phyloP scores from a whole-genome alignment of 2,797 vertebrate species.

The Gallinago solitaria region DNA sequence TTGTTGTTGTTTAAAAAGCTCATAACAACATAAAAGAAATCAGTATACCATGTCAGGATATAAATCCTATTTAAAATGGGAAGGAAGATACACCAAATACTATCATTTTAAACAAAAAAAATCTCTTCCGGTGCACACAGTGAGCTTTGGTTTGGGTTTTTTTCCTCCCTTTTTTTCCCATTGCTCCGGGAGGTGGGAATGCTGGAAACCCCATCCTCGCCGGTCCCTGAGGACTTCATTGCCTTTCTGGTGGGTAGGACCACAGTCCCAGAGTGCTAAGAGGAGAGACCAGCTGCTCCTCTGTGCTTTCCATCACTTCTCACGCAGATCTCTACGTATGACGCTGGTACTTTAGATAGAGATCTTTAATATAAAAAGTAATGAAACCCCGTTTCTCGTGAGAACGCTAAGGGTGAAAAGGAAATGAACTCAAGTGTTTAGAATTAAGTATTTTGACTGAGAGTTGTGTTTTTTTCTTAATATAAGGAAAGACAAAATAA shows the following conservation, averaged over 20 bases:
- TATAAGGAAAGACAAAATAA: neutral
- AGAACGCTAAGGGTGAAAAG: neutral
- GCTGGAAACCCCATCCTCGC: neutral
- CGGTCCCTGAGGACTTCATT: neutral
- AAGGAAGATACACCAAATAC: neutral
- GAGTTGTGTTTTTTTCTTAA: neutral
- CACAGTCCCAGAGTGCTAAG: neutral
- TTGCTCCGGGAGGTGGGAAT: neutral
- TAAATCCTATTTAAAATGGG: neutral
- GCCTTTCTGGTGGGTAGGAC: neutral
- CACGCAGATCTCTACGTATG: neutral
- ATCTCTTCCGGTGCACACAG: neutral
- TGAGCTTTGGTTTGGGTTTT: neutral
- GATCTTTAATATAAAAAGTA: constrained; percentile 34
- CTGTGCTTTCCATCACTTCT: neutral
- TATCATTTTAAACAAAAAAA: neutral
- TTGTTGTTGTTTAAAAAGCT: neutral
- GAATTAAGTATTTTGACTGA: neutral
- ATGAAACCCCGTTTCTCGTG: neutral
- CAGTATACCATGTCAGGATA: neutral
- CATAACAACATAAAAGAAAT: neutral
- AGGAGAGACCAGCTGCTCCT: neutral
- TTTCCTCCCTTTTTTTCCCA: neutral
- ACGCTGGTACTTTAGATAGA: neutral
- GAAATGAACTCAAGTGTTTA: neutral